Base-by-base conservation (phyloP, 2,797 vertebrate genomes). In the Sorex maritimensis region DNA sequence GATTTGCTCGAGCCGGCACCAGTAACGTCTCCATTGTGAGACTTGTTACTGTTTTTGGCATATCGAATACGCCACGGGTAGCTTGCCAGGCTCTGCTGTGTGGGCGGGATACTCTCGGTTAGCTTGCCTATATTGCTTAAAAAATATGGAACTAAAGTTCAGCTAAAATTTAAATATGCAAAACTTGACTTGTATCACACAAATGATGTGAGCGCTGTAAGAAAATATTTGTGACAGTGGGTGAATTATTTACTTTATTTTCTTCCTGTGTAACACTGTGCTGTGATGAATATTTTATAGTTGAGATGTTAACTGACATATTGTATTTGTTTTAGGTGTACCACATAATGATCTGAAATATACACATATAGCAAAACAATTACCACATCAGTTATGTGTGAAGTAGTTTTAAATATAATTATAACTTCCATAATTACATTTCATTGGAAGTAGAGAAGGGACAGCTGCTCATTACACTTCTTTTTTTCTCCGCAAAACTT, bases 291-390 rank as follows among this genome's bases (percentile, higher is more conserved):
- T 17, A 19, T 87, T 86, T 81, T 61, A 52, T 75, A 71, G 61
- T 72, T 58, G 11, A 24, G 4, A 34, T 55, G 30, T 44, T 71
- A 86, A 81, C 6, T 61, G 69, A 74, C 52, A 81, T 63, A 81
- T 6, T 78, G 0, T 78, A 63, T 88, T 83, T 19, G 12, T 65
- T 72, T 82, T 86, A 86, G 30, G 52, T 67, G 19, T 12, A 86
- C 11, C 65, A 77, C 30, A 41, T 81, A 80, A 74, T 90, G 34
- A 80, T 73, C 81, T 86, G 61, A 46, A 61, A 77, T 72, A 68
- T 28, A 85, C 14, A 49, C 17, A 28, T 63, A 65, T 63, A 38
- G 17, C 73, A 7, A 68, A 86, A 17, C 74, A n/a, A 77, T 44
- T 52, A 71, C 49, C 34, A 71, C 52, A 21, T 74, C 46, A 44